These are phyloP conservation scores for Aix galericulata DNA, from an alignment of 2,113 vertebrate genomes.

Conservation along the genomic window DNA sequence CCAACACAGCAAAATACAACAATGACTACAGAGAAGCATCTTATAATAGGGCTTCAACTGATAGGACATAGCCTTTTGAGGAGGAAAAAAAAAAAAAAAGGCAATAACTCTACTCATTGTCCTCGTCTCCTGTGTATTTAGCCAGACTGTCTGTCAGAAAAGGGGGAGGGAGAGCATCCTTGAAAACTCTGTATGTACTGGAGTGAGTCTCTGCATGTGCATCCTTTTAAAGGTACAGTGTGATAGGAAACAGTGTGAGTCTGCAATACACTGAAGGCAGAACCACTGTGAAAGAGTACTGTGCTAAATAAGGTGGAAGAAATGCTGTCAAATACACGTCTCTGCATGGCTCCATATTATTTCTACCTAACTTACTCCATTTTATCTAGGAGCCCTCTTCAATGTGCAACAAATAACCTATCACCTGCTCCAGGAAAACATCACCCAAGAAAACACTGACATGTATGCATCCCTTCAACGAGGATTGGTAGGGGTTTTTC, in stretches of 20 bases:
- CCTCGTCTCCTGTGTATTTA: neutral
- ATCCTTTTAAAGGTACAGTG: neutral
- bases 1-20: neutral
- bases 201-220: neutral
- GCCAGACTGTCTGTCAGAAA: neutral
- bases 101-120: neutral
- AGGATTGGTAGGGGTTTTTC: neutral
- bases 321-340: constrained; percentile 6
- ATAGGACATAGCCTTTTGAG: neutral
- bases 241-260: neutral
- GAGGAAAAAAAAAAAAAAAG: neutral
- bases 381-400: constrained; percentile 21
- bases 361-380: constrained; percentile 16
- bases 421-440: neutral
- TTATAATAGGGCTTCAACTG: neutral
- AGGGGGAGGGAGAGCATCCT: neutral
- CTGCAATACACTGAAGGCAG: neutral
- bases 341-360: neutral
- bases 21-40: neutral
- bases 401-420: neutral
- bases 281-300: neutral
- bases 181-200: neutral
- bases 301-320: constrained; percentile 42
- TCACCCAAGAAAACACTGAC: neutral
- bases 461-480: neutral